phyloP scores from a whole-genome alignment of 2,113 vertebrate species.

The Oreochromis spilurus region DNA sequence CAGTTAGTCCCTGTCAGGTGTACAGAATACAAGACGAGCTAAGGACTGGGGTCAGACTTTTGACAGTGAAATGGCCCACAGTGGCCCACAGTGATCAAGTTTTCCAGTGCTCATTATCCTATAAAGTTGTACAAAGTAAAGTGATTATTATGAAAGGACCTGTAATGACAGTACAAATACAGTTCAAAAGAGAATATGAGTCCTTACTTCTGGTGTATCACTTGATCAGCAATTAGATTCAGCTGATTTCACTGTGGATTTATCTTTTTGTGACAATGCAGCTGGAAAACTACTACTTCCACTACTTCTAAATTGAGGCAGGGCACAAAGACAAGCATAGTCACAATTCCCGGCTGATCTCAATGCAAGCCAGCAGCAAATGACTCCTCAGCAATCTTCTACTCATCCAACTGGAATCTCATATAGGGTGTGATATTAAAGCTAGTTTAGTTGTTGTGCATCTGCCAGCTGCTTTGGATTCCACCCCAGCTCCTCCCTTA shows the following conservation, averaged over 20 bases:
- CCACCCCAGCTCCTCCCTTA: not conserved
- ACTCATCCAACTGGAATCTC: not conserved
- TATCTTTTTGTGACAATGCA: not conserved
- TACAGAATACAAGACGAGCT: not conserved
- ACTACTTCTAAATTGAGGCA: not conserved
- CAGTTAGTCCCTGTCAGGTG: not conserved
- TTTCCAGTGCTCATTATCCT: not conserved
- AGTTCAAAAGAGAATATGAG: not conserved
- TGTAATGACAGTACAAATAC: not conserved
- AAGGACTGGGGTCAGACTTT: not conserved
- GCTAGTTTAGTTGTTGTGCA: not conserved
- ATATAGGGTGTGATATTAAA: not conserved
- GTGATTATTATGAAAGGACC: not conserved
- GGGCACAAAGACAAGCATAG: not conserved
- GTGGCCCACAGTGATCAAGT: not conserved
- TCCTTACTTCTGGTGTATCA: not conserved
- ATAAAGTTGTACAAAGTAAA: not conserved
- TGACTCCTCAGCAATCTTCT: not conserved
- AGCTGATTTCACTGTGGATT: not conserved
- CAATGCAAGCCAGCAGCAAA: not conserved
- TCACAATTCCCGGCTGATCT: not conserved
- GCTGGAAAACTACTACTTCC: not conserved
- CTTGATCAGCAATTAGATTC: not conserved
- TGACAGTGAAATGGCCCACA: not conserved
- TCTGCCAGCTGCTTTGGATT: not conserved